Evolutionary conservation across 92 coral and sea anemone genomes (phyloP).

Genomic region (Parazoanthus darwini): DNA sequence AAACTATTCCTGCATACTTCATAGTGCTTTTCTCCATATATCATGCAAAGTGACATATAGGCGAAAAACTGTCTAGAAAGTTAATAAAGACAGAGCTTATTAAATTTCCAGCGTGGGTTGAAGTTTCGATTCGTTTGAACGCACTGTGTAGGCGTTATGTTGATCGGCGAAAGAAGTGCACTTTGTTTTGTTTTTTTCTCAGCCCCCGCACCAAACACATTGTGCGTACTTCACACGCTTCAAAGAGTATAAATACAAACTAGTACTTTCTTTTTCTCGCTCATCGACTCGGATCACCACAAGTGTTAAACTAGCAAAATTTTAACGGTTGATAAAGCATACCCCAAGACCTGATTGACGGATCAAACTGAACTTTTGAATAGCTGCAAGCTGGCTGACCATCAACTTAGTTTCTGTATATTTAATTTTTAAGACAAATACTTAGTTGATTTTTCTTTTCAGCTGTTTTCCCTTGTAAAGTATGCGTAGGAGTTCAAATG

Average conservation of each 20-base stretch:
- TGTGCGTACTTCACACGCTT: neutral
- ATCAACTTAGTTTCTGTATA: too few species aligned
- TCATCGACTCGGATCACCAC: too few species aligned
- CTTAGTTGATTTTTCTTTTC: too few species aligned
- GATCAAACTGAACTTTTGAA: too few species aligned
- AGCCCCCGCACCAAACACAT: neutral
- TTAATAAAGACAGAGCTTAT: too few species aligned
- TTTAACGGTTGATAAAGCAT: too few species aligned
- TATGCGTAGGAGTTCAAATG: too few species aligned
- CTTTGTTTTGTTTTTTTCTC: neutral
- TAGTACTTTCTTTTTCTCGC: neutral
- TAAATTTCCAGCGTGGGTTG: neutral
- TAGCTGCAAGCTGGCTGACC: too few species aligned
- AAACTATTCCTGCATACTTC: neutral
- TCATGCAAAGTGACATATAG: neutral
- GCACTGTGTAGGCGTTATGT: slow-evolving; percentile 8
- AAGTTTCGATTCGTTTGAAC: neutral
- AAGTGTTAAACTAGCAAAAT: too few species aligned
- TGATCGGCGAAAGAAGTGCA: neutral
- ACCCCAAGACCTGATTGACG: too few species aligned
- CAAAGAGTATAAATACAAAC: neutral
- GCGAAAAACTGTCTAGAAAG: neutral
- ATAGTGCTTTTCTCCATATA: neutral
- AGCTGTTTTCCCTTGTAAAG: too few species aligned
- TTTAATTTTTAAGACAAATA: too few species aligned